Conservation (phyloP, 2,797 vertebrate genomes). For the Sarcoramphus papa region DNA sequence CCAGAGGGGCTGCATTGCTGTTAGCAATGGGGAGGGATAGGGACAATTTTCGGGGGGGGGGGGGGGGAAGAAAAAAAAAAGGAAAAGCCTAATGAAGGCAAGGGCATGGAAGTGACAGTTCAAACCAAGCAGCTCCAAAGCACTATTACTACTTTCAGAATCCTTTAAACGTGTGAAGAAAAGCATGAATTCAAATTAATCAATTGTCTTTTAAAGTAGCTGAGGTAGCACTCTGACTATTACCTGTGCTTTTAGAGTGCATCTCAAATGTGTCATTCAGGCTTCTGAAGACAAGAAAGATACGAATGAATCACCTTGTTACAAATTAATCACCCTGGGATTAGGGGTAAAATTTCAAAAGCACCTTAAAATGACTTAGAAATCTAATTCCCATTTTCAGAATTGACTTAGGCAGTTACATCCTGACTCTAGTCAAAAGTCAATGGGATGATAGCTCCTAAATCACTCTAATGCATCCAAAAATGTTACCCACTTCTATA, state of each 20-base stretch:
- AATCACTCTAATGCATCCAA: conserved; percentile 42
- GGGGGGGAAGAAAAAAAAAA: background rate
- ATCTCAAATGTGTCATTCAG: conserved; percentile 55
- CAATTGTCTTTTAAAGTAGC: conserved; percentile 64
- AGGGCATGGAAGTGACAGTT: background rate
- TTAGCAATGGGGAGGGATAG: background rate
- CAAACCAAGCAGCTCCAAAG: conserved; percentile 17
- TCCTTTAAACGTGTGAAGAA: conserved; percentile 29
- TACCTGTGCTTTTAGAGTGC: conserved; percentile 53
- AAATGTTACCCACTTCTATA: background rate
- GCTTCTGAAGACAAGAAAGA: conserved; percentile 40
- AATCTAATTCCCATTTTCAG: conserved; percentile 57
- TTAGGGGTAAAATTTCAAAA: conserved; percentile 55
- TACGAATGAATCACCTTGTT: conserved; percentile 48
- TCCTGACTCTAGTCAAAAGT: conserved; percentile 35
- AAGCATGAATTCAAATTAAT: conserved; percentile 67
- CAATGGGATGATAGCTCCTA: conserved; percentile 45
- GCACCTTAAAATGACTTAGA: conserved; percentile 53
- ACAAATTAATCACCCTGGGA: conserved; percentile 53
- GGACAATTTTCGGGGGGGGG: background rate
- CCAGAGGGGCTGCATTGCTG: background rate
- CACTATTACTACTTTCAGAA: conserved; percentile 15
- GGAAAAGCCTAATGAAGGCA: background rate
- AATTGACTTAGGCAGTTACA: conserved; percentile 48
- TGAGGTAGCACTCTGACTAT: conserved; percentile 55